phyloP scores from a whole-genome alignment of 2,797 vertebrate species.

The Danio jaintianensis region DNA sequence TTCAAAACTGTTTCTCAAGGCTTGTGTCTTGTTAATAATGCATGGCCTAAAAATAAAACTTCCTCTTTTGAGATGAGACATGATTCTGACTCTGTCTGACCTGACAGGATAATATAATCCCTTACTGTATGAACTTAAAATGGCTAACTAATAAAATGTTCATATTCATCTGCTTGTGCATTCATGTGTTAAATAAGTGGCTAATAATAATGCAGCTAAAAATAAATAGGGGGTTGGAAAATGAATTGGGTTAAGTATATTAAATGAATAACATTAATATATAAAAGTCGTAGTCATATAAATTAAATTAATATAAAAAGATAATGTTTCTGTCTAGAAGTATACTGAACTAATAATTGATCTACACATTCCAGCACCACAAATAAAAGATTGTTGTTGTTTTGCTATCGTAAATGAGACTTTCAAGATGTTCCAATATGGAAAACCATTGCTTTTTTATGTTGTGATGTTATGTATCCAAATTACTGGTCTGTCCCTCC shows the following conservation, averaged over 20 bases:
- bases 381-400: too few species aligned
- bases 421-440: too few species aligned
- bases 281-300: too few species aligned
- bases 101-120: not conserved
- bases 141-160: not conserved
- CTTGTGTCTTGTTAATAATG: not conserved
- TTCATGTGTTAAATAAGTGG: not conserved
- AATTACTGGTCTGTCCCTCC: too few species aligned
- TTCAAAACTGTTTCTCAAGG: not conserved
- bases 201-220: not conserved
- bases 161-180: not conserved
- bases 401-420: too few species aligned
- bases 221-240: not conserved
- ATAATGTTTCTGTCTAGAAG: too few species aligned
- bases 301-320: too few species aligned
- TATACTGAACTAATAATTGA: too few species aligned
- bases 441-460: too few species aligned
- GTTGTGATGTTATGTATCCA: too few species aligned
- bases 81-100: conserved; percentile 35
- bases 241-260: not conserved
- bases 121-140: not conserved
- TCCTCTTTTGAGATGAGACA: conserved; percentile 37
- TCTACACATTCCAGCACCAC: too few species aligned
- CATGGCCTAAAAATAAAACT: conserved; percentile 32
- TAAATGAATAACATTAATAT: too few species aligned